These are phyloP conservation scores for Drosophila miranda DNA, from an alignment of 1,140 invertebrate species.

Conservation along the genomic window DNA sequence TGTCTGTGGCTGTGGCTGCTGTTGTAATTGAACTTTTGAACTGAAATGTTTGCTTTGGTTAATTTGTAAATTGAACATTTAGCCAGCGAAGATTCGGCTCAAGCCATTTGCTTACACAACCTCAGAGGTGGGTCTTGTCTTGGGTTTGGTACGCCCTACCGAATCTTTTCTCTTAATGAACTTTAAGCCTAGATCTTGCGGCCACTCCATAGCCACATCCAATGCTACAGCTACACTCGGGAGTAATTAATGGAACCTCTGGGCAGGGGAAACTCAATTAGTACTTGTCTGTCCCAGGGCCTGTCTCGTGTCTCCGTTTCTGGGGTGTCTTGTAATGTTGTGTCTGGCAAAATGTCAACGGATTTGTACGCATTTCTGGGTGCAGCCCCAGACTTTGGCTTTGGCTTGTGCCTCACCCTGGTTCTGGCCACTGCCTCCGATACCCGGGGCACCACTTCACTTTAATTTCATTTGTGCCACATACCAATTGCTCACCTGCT, in stretches of 20 bases:
- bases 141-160: conserved; percentile 19
- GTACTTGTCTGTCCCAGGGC: conserved; percentile 45
- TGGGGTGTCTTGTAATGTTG: conserved; percentile 39
- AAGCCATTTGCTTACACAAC: conserved; percentile 41
- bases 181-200: conserved; percentile 26
- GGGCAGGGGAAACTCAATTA: conserved; percentile 40
- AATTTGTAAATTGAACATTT: conserved; percentile 54
- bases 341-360: conserved; percentile 65
- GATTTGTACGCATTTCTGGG: conserved; percentile 64
- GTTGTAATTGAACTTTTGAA: conserved; percentile 68
- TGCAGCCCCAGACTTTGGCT: conserved; percentile 49
- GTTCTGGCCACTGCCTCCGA: conserved; percentile 8
- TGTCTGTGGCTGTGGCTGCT: conserved; percentile 24
- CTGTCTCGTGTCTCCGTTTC: conserved; percentile 33
- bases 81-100: conserved; percentile 41
- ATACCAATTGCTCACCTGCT: conserved; percentile 44
- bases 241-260: conserved; percentile 42
- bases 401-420: conserved; percentile 58
- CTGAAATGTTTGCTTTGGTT: conserved; percentile 44
- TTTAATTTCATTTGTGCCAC: conserved; percentile 37
- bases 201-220: conserved; percentile 10
- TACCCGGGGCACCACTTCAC: neutral
- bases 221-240: neutral
- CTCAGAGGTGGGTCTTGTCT: conserved; percentile 15
- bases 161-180: conserved; percentile 49